These are phyloP conservation scores for Gymnosoma rotundatum DNA, from an alignment of 2,888 invertebrate species.

Conservation along the genomic window DNA sequence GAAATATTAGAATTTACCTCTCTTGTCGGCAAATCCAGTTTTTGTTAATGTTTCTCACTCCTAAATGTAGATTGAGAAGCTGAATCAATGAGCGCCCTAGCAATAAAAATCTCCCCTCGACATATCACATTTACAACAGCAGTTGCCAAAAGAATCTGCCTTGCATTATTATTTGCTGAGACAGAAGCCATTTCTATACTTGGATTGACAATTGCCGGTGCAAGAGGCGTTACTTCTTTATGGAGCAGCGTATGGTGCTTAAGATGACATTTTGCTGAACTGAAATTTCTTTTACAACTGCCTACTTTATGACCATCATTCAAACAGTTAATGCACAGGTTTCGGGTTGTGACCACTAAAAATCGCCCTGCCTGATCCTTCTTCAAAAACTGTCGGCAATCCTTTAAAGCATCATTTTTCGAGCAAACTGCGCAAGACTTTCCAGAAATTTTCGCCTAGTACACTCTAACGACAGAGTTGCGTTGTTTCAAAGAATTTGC, in stretches of 20 bases:
- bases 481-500: not conserved
- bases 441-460: not conserved
- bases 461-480: not conserved
- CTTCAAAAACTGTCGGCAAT: not conserved
- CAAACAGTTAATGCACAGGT: slow-evolving; percentile 23
- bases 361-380: not conserved
- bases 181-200: not conserved
- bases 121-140: slow-evolving; percentile 18
- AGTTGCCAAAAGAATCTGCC: slow-evolving; percentile 14
- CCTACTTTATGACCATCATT: not conserved
- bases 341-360: not conserved
- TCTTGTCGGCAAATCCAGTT: not conserved
- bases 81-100: not conserved
- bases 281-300: not conserved
- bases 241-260: slow-evolving; percentile 21
- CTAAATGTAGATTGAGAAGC: not conserved
- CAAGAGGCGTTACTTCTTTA: not conserved
- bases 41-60: not conserved
- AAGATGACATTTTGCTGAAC: not conserved
- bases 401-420: not conserved
- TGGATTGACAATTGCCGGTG: too few relatives aligned
- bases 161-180: not conserved
- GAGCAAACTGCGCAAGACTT: not conserved
- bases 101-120: slow-evolving; percentile 3
- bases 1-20: not conserved